phyloP scores from a whole-genome alignment of 2,113 vertebrate genomes.

The Psephotus haematonotus region DNA sequence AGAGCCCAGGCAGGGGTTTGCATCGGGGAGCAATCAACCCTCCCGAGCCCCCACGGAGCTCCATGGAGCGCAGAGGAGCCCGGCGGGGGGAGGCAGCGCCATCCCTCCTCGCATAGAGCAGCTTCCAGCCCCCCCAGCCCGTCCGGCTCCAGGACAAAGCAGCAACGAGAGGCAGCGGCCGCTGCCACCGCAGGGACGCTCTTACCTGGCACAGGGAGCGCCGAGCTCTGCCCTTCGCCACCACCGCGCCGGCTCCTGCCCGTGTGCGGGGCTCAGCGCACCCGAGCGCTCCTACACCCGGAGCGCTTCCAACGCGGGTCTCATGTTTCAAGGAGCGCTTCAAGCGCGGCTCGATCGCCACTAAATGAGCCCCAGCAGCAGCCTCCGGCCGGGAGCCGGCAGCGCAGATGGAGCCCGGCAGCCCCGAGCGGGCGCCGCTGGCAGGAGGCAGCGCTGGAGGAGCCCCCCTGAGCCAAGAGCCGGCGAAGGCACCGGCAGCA shows the following conservation, averaged over 20 bases:
- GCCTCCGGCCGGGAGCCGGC: neutral
- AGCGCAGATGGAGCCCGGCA: neutral
- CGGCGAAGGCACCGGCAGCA: neutral
- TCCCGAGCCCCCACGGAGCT: neutral
- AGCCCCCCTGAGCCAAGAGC: slow-evolving; percentile 10
- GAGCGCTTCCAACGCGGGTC: neutral
- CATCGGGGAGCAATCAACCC: rapidly evolving
- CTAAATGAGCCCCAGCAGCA: slow-evolving; percentile 39
- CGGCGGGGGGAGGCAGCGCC: neutral
- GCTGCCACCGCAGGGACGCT: neutral
- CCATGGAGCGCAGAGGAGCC: neutral
- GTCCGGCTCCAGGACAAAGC: neutral
- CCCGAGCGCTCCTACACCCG: neutral
- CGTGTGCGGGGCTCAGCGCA: neutral
- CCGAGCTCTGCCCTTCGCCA: neutral
- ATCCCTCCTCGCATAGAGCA: rapidly evolving
- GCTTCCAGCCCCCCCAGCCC: neutral
- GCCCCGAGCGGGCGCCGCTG: slow-evolving; percentile 19
- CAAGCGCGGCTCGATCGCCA: neutral
- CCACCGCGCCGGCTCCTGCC: neutral
- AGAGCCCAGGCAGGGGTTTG: neutral
- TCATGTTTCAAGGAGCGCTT: slow-evolving; percentile 12
- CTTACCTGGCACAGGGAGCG: slow-evolving; percentile 22
- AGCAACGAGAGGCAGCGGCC: rapidly evolving
- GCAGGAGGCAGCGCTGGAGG: neutral